Percentiles rank a stretch among this genome's conserved stretches.
phyloP scores from a whole-genome alignment of 64 coral and sea anemone genomes.

The Pachyseris speciosa region DNA sequence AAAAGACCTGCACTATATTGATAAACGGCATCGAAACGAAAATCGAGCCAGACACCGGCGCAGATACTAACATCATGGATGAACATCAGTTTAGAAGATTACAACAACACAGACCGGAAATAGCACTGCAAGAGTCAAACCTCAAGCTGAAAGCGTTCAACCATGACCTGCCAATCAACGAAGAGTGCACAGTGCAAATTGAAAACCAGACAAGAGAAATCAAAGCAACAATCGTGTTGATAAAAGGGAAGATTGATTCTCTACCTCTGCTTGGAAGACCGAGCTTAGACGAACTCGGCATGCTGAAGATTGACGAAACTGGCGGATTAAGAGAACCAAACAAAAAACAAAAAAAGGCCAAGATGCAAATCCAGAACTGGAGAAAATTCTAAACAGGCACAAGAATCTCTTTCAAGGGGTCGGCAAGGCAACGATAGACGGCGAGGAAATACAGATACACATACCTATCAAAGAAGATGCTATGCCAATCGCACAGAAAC shows the following conservation, averaged over 20 bases:
- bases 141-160: slow-evolving; percentile 21
- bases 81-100: slow-evolving; percentile 17
- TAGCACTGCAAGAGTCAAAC: background rate
- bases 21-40: slow-evolving; percentile 2
- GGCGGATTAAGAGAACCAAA: slow-evolving; percentile 53
- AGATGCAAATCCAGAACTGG: background rate
- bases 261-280: too few species aligned
- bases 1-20: slow-evolving; percentile 46
- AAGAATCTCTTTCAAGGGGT: slow-evolving; percentile 12
- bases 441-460: slow-evolving; percentile 45
- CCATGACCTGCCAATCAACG: slow-evolving; percentile 12
- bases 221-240: slow-evolving; percentile 12
- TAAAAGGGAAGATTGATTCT: slow-evolving; percentile 33
- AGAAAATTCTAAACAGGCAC: slow-evolving; percentile 3
- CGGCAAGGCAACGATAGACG: slow-evolving; percentile 37
- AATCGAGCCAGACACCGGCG: slow-evolving; percentile 19
- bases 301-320: slow-evolving; percentile 52
- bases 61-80: slow-evolving; percentile 34
- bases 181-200: slow-evolving; percentile 6
- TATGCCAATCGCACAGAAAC: slow-evolving; percentile 75
- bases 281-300: too few species aligned
- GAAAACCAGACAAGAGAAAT: slow-evolving; percentile 44
- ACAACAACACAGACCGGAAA: background rate
- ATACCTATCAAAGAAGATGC: slow-evolving; percentile 64
- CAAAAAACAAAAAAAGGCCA: slow-evolving; percentile 19